A percentile compares a stretch with the other conserved stretches of the same genome.
phyloP scores from a whole-genome alignment of 2,888 invertebrate genomes.

The Drosophila paranaensis region DNA sequence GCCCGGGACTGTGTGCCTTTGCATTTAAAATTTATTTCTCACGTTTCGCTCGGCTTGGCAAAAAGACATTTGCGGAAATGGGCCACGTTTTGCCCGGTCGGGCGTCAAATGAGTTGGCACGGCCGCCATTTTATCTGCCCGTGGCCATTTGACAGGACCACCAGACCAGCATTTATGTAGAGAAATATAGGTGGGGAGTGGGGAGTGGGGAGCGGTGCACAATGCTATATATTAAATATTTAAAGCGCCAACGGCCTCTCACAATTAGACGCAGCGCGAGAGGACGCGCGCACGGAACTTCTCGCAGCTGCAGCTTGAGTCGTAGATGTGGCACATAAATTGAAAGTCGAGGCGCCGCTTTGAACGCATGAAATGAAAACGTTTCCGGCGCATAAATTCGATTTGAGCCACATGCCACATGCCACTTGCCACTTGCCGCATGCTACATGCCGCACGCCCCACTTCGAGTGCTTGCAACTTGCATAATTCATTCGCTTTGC shows the following conservation, averaged over 20 bases:
- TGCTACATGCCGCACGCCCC: slow-evolving; percentile 20
- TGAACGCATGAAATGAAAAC: slow-evolving; percentile 34
- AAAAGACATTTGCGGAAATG: slow-evolving; percentile 63
- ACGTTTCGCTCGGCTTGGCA: slow-evolving; percentile 52
- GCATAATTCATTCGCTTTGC: slow-evolving; percentile 48
- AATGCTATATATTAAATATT: slow-evolving; percentile 53
- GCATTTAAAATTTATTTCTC: slow-evolving; percentile 67
- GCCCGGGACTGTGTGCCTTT: slow-evolving; percentile 16
- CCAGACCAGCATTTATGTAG: neutral
- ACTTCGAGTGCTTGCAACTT: slow-evolving; percentile 35
- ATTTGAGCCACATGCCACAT: slow-evolving; percentile 46
- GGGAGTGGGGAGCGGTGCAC: neutral
- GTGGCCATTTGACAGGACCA: slow-evolving; percentile 28
- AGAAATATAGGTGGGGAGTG: neutral
- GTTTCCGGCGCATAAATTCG: slow-evolving; percentile 49
- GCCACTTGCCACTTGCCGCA: slow-evolving; percentile 22
- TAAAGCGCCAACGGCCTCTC: slow-evolving; percentile 30
- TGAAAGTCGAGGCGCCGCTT: slow-evolving; percentile 18
- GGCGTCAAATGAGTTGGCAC: slow-evolving; percentile 68
- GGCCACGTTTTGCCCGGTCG: slow-evolving; percentile 55
- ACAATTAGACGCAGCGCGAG: slow-evolving; percentile 46
- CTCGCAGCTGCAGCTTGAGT: slow-evolving; percentile 21
- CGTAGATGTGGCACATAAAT: slow-evolving; percentile 34
- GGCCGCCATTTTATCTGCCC: slow-evolving; percentile 51
- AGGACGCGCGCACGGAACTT: neutral